Base-by-base conservation (phyloP, 2,113 vertebrate genomes). In the Acrocephalus arundinaceus region DNA sequence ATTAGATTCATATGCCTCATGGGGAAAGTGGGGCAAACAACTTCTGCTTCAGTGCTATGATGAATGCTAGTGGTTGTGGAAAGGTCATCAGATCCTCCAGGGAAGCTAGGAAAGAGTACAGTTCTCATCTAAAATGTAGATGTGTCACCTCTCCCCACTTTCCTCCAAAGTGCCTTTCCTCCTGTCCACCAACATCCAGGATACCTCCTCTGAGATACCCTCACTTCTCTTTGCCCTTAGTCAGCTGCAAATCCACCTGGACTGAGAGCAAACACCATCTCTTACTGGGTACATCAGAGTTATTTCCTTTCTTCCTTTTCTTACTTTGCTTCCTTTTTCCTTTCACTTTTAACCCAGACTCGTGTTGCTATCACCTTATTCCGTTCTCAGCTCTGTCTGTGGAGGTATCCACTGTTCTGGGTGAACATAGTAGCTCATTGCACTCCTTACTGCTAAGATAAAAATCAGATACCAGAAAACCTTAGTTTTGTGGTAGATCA, bases 1-100 rank as follows among this genome's bases (percentile, higher is more conserved):
- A 93, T 66, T 24, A 76, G 37, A 51, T 90, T 95, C 28, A 21
- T 33, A 4, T 71, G 33, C 25, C 46, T 45, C 20, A 10, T 30
- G n/a, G 12, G 22, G 12, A 24, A 8, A 27, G 28, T 82, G 25
- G 33, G 2, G 35, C 0, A 0, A 55, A 5, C 9, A 43, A 35
- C 17, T 91, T 72, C 77, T 77, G 52, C 31, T 72, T 88, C 43
- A 79, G 52, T 55, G 21, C 49, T 84, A 2, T 10, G 20, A 9
- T 68, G 85, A 72, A 6, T 55, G 66, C 70, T 85, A 61, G 23
- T 62, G 41, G 11, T 33, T 65, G 20, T 79, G 46, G 35, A 62
- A 87, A 66, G 54, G 58, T 76, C 39, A 68, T 49, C 52, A 62
- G 25, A 31, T 89, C 24, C 46, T 72, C 16, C 46, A 71, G 58